Conservation (phyloP, 2,797 vertebrate genomes). For the Darevskia nairensis region DNA sequence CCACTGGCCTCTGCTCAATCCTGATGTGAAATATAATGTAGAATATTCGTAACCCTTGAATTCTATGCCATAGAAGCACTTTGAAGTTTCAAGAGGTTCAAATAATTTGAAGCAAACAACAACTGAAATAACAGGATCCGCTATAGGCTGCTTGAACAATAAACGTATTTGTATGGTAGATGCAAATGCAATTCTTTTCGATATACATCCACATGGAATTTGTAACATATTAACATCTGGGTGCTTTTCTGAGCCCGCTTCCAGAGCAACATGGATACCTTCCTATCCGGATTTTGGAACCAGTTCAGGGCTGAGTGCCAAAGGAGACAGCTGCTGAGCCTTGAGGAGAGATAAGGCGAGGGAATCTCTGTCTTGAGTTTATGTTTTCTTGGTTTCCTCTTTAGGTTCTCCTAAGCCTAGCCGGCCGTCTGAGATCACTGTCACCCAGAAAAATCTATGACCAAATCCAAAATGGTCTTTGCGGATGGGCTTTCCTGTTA, state of each 20-base stretch:
- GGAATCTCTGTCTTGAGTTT: constrained; percentile 54
- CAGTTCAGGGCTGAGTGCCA: constrained; percentile 54
- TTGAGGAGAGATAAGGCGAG: constrained; percentile 52
- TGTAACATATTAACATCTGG: constrained; percentile 60
- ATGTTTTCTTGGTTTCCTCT: constrained; percentile 44
- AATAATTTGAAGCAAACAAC: constrained; percentile 28
- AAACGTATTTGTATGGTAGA: constrained; percentile 13
- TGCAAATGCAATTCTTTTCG: constrained; percentile 35
- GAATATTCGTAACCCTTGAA: neutral
- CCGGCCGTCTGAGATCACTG: neutral
- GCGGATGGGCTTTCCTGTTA: neutral
- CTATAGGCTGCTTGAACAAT: neutral
- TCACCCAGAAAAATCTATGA: neutral
- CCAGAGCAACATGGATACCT: constrained; percentile 45
- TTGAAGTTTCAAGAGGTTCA: constrained; percentile 16
- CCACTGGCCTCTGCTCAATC: neutral
- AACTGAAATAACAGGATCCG: constrained; percentile 1
- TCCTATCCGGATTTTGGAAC: constrained; percentile 62
- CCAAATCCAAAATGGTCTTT: constrained; percentile 1
- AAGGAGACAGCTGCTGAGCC: constrained; percentile 67
- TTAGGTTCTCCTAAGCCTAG: neutral
- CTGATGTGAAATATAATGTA: neutral
- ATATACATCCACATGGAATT: constrained; percentile 9
- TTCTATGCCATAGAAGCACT: neutral
- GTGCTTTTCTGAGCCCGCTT: constrained; percentile 36